Evolutionary conservation across 64 coral and sea anemone genomes (phyloP), one percentile per base, ranked within the genome.

Genomic region (Hydrozoanthus tunicans): DNA sequence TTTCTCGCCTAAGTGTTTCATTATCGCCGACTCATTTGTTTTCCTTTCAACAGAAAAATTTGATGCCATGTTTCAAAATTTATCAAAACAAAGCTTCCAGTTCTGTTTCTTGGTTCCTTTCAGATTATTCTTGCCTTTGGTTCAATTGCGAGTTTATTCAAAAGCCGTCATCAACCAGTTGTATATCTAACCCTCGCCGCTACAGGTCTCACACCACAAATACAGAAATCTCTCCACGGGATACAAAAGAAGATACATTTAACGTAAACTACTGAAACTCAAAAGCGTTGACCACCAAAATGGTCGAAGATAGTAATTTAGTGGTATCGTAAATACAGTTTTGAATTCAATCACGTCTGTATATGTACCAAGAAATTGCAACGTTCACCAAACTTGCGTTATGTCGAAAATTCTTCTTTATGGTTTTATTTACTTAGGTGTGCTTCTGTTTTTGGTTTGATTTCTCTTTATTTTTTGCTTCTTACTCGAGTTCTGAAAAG

Each of bases 171-270:
- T 10, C 54, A 59, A 73, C 83, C 61, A 59, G 23, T 72, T 73
- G 20, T 86, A 72, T 51, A 73, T 74, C 5, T 56, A 15, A 13
- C 17, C 58, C 14, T 51, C 12, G 15, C 83, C 55, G 11, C 68
- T 73, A 74, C 83, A 69, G 56, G 83, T 73, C 74, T 73, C 24
- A 24, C 10, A 69, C 68, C 70, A 73, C 70, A 86, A 74, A 73
- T 56, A 86, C 24, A 86, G 56, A 24, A 73, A 58, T 15, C 56
- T 15, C 83, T 3, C 83, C 8, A 59, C 68, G 83, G 83, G 83
- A 86, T 57, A 74, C 69, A 58, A 12, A 17, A 15, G 52, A 15
- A 51, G 53, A 74, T 73, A 59, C 53, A 15, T 86, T 60, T 3
- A 73, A 60, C 53, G 53, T 59, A 61, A 80, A 58, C 55, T 17